Base-by-base conservation (phyloP, 2,797 vertebrate genomes). In the Eupleurogrammus muticus region DNA sequence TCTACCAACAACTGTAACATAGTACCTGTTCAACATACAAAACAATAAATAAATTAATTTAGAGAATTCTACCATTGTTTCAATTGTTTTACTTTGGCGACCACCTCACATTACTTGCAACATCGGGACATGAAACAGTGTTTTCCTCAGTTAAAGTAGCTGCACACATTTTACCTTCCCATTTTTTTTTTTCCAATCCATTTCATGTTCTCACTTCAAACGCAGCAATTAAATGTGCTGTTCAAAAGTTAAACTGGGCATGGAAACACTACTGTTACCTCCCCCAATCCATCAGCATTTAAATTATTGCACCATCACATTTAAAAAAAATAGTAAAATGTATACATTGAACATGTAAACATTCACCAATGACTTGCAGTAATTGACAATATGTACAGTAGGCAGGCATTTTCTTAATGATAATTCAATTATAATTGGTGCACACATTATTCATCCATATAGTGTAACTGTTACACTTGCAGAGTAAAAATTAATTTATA, bases 131-230 rank as follows among this genome's bases (percentile, higher is more conserved):
- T 28, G 51, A 53, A 28, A 14, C 14, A 53, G 23, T 32, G 14
- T 24, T 28, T 28, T 24, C 11, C 13, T 17, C 13, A 52, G 8
- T 32, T 52, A 24, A 53, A 53, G 51, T 14, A 53, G 51, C 32
- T 53, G 24, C 24, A 32, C 23, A 53, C 23, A 32, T 53, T 53
- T 53, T 53, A 14, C 51, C 51, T 34, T 53, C 24, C 14, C 9
- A 14, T 40, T 46, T 46, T 8, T 44, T 23, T 24, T 44, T 4
- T 23, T 50, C 48, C 48, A 50, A 20, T 52, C 14, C 9, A 17
- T 52, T 52, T 28, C 23, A 52, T 52, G 50, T 8, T 52, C 50
- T 2, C 24, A 23, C 24, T 21, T 58, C 56, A 59, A 46, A 59
- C 46, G 40, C 24, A 59, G 9, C 57, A 32, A n/a, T 59, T 59